Evolutionary conservation across 2,888 invertebrate genomes (phyloP), one percentile per base, ranked within the genome.

Genomic region (Bellardia pandia): DNA sequence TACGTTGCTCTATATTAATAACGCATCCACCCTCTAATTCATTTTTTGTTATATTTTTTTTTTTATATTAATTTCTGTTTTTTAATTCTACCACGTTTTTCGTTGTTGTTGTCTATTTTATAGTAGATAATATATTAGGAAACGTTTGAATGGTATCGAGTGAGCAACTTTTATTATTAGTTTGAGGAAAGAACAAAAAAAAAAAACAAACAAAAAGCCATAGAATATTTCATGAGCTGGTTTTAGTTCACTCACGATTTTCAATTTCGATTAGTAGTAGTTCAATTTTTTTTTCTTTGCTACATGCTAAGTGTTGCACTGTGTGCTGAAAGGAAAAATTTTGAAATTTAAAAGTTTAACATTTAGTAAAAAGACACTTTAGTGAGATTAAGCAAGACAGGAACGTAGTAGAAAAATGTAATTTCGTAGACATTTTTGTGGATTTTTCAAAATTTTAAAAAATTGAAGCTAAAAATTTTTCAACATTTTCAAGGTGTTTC

Each of bases 1-100:
- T 77, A 78, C 66, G 81, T 83, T 90, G 92, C 91, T 92, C 91
- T 90, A 92, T 92, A 93, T 92, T 92, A 92, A 92, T 92, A 93
- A 93, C 92, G 93, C 93, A 93, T 92, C 92, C 93, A 93, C 93
- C 93, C 92, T 92, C 93, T 93, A 93, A 93, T 93, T 93, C 92
- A 90, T 91, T 92, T 23, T 92, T 90, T 88, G 53, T 58, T 72
- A 77, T 60, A 58, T 77, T 56, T 76, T 74, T 78, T 74, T 45
- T 62, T 80, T 48, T 48, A 14, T 56, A 5, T 62, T 68, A 14
- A 11, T 66, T 58, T 48, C 69, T 72, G 14, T 40, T 45, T 58
- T 23, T 48, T 62, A 45, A 62, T 75, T 75, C 33, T 48, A 60
- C 45, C 75, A 75, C 75, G 75, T 75, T 75, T 62, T 58, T 37